These are phyloP conservation scores for Neomorphus geoffroyi DNA, from an alignment of 2,797 vertebrate species.

Conservation along the genomic window DNA sequence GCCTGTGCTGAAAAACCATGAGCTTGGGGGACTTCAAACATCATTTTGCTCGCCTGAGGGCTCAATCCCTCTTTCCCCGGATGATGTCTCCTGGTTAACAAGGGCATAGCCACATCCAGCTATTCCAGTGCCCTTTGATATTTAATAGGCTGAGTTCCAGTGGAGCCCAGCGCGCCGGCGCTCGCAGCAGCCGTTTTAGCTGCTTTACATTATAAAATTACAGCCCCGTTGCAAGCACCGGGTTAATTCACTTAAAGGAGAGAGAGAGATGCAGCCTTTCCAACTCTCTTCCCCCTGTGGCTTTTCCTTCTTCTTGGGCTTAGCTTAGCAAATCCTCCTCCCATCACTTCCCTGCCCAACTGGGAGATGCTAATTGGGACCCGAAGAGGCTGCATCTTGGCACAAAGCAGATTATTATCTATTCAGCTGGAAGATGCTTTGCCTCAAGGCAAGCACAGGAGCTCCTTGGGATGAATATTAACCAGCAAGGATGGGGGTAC, in stretches of 20 bases:
- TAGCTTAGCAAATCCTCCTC: background rate
- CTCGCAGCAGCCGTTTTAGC: background rate
- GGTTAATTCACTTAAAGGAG: background rate
- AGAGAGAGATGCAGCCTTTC: background rate
- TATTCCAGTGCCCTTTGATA: background rate
- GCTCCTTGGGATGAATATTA: background rate
- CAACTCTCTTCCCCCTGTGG: background rate
- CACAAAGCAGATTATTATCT: background rate
- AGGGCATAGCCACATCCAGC: background rate
- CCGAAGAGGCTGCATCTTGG: background rate
- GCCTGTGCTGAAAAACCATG: background rate
- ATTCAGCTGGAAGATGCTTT: background rate
- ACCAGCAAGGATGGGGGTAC: background rate
- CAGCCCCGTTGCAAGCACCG: background rate
- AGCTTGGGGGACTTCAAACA: constrained; percentile 6
- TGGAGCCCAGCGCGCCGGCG: background rate
- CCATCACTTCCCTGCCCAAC: background rate
- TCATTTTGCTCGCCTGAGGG: background rate
- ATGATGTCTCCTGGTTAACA: background rate
- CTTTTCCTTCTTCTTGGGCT: background rate
- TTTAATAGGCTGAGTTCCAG: background rate
- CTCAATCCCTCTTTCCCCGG: background rate
- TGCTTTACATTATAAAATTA: background rate
- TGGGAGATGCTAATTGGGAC: background rate
- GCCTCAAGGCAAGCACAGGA: background rate